phyloP scores from a whole-genome alignment of 2,113 vertebrate species.

The Hydropotes inermis region DNA sequence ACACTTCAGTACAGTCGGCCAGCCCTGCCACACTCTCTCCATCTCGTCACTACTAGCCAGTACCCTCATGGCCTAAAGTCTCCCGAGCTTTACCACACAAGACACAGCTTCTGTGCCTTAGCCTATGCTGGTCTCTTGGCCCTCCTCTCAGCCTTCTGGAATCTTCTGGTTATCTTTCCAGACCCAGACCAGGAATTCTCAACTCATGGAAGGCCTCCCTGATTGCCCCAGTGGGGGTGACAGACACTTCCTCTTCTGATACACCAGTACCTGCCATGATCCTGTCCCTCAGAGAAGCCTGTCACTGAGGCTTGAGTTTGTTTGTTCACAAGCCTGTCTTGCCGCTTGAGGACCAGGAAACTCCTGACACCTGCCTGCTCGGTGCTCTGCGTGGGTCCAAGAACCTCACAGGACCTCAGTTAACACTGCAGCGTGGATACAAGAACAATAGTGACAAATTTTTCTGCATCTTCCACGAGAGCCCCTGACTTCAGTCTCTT shows the following conservation, averaged over 20 bases:
- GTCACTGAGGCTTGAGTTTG: too few species aligned
- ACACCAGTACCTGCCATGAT: background rate
- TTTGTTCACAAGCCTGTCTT: background rate
- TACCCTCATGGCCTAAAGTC: background rate
- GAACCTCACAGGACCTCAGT: background rate
- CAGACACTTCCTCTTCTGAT: background rate
- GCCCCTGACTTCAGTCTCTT: background rate
- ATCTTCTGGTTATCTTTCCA: background rate
- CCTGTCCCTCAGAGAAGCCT: background rate
- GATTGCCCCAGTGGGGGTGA: background rate
- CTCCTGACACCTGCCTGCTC: background rate
- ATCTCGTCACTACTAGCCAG: background rate
- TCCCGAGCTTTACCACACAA: background rate
- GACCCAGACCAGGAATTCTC: background rate
- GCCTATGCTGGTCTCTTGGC: background rate
- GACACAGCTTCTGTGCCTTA: background rate
- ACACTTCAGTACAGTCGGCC: background rate
- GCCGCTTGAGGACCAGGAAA: background rate
- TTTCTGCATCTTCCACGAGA: background rate
- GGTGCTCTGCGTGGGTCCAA: background rate
- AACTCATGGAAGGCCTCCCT: background rate
- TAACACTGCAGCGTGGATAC: background rate
- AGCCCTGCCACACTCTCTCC: background rate
- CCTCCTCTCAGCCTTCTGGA: background rate
- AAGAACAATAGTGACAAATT: background rate